Percentiles rank a stretch among this genome's conserved stretches.
These are phyloP conservation scores for Bombus ignitus DNA, from an alignment of 1,140 invertebrate genomes.

Conservation along the genomic window DNA sequence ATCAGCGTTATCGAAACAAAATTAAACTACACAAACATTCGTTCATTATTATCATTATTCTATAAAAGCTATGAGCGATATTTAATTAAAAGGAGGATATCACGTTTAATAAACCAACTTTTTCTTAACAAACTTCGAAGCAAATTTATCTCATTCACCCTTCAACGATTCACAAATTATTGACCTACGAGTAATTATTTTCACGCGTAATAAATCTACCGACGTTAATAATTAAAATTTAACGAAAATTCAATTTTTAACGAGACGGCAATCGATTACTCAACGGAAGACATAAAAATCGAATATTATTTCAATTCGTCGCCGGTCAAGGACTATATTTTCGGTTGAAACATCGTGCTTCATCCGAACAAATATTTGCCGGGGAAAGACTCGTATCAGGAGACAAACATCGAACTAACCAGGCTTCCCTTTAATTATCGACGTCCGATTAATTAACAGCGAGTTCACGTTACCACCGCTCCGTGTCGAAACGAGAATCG, in stretches of 20 bases:
- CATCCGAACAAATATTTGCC: slow-evolving; percentile 24
- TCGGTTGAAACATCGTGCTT: background rate
- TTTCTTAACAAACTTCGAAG: background rate
- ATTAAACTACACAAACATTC: too few species aligned
- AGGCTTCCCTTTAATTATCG: slow-evolving; percentile 44
- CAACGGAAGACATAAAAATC: background rate
- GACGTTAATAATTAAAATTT: background rate
- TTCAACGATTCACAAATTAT: background rate
- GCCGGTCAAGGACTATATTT: background rate
- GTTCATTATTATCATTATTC: too few species aligned
- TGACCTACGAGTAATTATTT: background rate
- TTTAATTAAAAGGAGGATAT: too few species aligned
- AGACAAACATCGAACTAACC: slow-evolving; percentile 8
- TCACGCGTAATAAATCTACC: background rate
- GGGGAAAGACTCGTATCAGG: background rate
- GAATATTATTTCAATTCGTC: background rate
- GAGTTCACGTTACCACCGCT: slow-evolving; percentile 6
- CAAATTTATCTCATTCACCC: background rate
- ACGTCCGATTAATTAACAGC: slow-evolving; percentile 48
- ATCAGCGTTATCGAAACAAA: too few species aligned
- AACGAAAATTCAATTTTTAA: background rate
- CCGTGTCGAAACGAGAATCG: slow-evolving; percentile 27
- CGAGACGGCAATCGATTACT: background rate
- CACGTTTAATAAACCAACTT: background rate
- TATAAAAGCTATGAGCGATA: too few species aligned